These are phyloP conservation scores for Apamea crenata DNA, from an alignment of 2,888 invertebrate species.

Conservation along the genomic window DNA sequence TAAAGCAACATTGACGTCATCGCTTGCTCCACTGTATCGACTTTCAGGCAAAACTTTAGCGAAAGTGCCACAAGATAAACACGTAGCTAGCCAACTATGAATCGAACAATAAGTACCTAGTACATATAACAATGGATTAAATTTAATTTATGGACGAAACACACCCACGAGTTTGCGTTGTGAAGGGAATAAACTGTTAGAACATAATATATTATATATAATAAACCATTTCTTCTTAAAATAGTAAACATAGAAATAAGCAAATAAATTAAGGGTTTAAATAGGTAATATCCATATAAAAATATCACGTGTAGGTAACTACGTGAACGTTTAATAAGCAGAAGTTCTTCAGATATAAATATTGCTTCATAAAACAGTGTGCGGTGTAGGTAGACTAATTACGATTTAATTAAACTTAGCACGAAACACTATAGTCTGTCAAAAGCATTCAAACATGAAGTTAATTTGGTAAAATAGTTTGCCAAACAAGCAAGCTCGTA, in stretches of 20 bases:
- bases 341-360: constrained; percentile 14
- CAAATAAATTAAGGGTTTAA: constrained; percentile 1
- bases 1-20: constrained; percentile 88
- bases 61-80: constrained; percentile 76
- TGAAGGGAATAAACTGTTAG: constrained; percentile 58
- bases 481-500: constrained; percentile 52
- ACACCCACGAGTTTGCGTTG: constrained; percentile 53
- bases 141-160: constrained; percentile 58
- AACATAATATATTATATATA: constrained; percentile 28
- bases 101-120: constrained; percentile 62
- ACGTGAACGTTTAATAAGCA: background rate
- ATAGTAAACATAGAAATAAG: constrained; percentile 26
- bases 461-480: constrained; percentile 61
- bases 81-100: constrained; percentile 66
- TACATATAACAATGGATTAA: constrained; percentile 59
- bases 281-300: background rate
- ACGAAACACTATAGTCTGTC: constrained; percentile 47
- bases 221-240: constrained; percentile 36
- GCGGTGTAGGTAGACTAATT: constrained; percentile 17
- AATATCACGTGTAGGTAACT: background rate
- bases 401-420: constrained; percentile 54
- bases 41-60: constrained; percentile 75
- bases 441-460: constrained; percentile 59
- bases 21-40: constrained; percentile 77
- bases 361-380: constrained; percentile 19